Base-by-base conservation (phyloP, 2,888 invertebrate species). In the Cantharis rustica region DNA sequence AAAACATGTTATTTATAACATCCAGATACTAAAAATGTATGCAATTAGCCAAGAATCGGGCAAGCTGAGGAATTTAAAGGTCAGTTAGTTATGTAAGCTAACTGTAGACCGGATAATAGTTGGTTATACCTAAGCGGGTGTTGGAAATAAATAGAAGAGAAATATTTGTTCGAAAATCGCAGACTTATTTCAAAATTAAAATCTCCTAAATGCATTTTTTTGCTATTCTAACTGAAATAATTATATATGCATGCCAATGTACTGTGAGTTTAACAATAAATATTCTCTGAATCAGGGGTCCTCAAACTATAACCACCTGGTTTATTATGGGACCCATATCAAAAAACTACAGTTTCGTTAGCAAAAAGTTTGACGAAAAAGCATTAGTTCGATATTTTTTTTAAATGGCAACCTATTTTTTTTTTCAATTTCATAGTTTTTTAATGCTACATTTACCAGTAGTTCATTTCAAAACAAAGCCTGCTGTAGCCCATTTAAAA, bases 1-100 rank as follows among this genome's bases (percentile, higher is more conserved):
- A 78, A 78, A 78, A 74, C 16, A 69, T 64, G 70, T 70, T 74
- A 74, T 70, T 74, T 74, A 64, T 70, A 70, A 63, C 63, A 66
- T 69, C 64, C 23, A 68, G 73, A 73, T 66, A 61, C 69, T 69
- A 69, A 73, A 73, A 73, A 68, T 61, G 69, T 69, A 27, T 61
- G 62, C 73, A 73, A 73, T 73, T 73, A 73, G 69, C 69, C 68
- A 63, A 73, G 69, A 73, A 72, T 62, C 71, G 47, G 72, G 66
- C 72, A 72, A 63, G 72, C 72, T 16, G 47, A 64, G 64, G 72
- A 72, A 73, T 73, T 73, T 61, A 47, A 68, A 69, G 61, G 73
- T 69, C 69, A 68, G 62, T 73, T 73, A 68, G 62, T 73, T 73
- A 73, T 69, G 69, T 73, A 68, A 73, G 68, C 72, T 68, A 68